Base-by-base conservation (phyloP, 2,113 vertebrate species). In the Pycnonotus jocosus region DNA sequence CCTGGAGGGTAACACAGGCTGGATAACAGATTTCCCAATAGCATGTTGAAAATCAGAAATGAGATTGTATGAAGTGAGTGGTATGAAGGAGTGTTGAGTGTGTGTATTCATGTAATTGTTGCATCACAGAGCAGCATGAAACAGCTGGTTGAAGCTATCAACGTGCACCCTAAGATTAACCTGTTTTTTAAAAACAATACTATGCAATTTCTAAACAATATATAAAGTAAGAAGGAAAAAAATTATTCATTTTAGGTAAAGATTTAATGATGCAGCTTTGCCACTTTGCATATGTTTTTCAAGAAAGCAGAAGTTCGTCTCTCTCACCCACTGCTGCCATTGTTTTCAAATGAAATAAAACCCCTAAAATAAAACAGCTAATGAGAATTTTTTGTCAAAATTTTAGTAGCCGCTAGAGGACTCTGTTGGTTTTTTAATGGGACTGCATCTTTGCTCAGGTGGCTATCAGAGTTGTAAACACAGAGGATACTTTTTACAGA, bases 331-430 rank as follows among this genome's bases (percentile, higher is more conserved):
- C 47, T 92, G 79, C 76, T 92, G 76, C 60, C 4, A 2, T 68
- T 87, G 68, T 68, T 72, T 81, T 77, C 24, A 76, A 86, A 78
- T 31, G 4, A 83, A 84, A 66, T 35, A 58, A 83, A 94, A 38
- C 10, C 50, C 44, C 33, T 77, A 70, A 78, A 80, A 60, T 44
- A 78, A 68, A 73, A 31, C 21, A 90, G 25, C 35, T 78, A 77
- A 65, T 76, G 47, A 1, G 1, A 82, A 70, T 65, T 81, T 87
- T 89, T 84, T 84, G 92, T 89, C 96, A 84, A 96, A 93, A 81
- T 94, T 92, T 81, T 58, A 71, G 40, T 88, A 95, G 88, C 94
- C 92, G 76, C 94, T 96, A 96, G 93, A 94, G 96, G 95, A 93
- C 96, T 97, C 94, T 95, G 31, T 96, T 92, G 94, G 10, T 77